Evolutionary conservation across 2,888 invertebrate species (phyloP).

Genomic region (Pemphredon lugubris): DNA sequence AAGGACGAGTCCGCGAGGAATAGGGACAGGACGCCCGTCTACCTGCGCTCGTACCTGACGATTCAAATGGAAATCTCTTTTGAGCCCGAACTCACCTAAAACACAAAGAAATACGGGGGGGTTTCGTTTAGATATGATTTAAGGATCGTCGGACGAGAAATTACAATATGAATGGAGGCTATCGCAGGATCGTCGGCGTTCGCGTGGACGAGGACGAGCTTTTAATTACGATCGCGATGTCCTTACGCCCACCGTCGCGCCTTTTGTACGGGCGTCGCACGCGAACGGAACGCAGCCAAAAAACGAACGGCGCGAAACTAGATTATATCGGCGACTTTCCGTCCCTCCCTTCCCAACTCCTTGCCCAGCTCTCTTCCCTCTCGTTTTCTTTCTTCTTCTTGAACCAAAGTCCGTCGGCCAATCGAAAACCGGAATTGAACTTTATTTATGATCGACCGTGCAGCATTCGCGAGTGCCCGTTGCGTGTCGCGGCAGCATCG

Average conservation of each 20-base stretch:
- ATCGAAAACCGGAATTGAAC: conserved; percentile 36
- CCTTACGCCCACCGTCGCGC: conserved; percentile 26
- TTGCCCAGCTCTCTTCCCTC: background rate
- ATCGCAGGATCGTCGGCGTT: background rate
- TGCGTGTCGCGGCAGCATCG: background rate
- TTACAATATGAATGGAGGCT: conserved; percentile 51
- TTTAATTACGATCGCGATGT: conserved; percentile 41
- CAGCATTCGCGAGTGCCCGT: background rate
- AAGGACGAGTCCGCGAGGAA: background rate
- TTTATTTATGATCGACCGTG: conserved; percentile 20
- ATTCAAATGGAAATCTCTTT: conserved; percentile 54
- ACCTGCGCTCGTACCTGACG: conserved; percentile 29
- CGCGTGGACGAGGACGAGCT: background rate
- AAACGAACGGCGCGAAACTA: conserved; percentile 25
- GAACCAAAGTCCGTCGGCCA: conserved; percentile 8
- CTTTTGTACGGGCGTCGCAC: conserved; percentile 22
- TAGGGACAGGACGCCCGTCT: conserved; percentile 8
- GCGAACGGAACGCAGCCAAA: conserved; percentile 12
- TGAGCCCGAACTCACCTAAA: conserved; percentile 56
- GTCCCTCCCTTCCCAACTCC: conserved; percentile 15
- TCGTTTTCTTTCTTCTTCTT: background rate
- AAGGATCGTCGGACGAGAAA: conserved; percentile 23
- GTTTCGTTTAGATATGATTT: conserved; percentile 34
- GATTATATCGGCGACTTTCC: conserved; percentile 36
- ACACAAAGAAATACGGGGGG: conserved; percentile 39